phyloP scores from a whole-genome alignment of 2,113 vertebrate species.

The Aegotheles bennettii region DNA sequence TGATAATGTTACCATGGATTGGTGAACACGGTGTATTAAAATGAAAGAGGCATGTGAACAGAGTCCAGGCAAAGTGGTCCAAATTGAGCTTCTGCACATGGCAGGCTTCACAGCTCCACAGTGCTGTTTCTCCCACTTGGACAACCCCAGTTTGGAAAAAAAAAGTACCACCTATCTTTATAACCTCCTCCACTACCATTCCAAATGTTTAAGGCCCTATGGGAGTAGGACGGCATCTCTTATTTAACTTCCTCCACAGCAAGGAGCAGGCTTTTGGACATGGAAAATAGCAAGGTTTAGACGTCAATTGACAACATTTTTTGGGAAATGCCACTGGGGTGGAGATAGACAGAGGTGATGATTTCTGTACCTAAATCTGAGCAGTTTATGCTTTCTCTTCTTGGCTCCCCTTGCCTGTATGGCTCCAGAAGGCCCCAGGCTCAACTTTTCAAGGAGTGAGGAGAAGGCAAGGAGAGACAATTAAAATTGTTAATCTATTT shows the following conservation, averaged over 20 bases:
- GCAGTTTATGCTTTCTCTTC: background rate
- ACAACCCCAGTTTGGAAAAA: background rate
- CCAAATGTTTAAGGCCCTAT: background rate
- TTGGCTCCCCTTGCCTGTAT: background rate
- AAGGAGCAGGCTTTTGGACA: background rate
- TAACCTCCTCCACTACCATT: accelerated
- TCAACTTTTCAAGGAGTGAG: background rate
- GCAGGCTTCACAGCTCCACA: background rate
- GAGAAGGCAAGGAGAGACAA: background rate
- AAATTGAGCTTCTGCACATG: background rate
- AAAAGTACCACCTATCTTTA: background rate
- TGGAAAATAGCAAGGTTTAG: background rate
- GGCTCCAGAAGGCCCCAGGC: background rate
- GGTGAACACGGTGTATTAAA: background rate
- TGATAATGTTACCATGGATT: background rate
- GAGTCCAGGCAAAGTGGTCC: background rate
- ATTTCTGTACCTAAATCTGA: background rate
- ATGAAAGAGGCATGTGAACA: background rate
- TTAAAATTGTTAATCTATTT: background rate
- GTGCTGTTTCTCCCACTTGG: accelerated
- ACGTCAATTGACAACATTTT: background rate
- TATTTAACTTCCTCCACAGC: background rate
- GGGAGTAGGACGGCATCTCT: background rate
- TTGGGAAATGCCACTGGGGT: background rate
- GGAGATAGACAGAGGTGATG: accelerated